These are phyloP conservation scores for Dicrostonyx torquatus DNA, from an alignment of 2,797 vertebrate species.

Conservation along the genomic window DNA sequence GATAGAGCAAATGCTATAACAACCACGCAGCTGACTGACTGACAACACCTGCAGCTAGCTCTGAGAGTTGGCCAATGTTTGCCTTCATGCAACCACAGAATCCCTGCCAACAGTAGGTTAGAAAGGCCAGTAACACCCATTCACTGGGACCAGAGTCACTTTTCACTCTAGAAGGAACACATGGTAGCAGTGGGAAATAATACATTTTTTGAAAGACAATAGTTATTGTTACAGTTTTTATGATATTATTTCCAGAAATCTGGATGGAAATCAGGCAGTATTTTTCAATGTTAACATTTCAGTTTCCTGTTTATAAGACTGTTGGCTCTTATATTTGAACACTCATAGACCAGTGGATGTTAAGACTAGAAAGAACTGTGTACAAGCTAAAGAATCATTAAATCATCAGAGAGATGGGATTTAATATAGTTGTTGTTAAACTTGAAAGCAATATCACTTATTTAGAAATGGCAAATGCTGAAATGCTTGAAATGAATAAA, in stretches of 20 bases:
- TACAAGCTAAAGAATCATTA: not conserved
- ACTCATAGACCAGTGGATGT: not conserved
- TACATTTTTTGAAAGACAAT: not conserved
- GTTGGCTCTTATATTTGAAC: not conserved
- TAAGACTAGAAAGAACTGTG: not conserved
- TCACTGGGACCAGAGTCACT: not conserved
- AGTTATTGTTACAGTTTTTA: not conserved
- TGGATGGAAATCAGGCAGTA: not conserved
- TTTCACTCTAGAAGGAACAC: not conserved
- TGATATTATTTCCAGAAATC: not conserved
- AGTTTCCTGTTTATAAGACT: not conserved
- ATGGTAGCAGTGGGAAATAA: not conserved
- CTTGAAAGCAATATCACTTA: not conserved
- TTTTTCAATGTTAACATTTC: not conserved
- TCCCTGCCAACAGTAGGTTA: not conserved
- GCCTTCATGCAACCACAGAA: not conserved
- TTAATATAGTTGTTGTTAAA: not conserved
- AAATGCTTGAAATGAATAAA: constrained; percentile 19
- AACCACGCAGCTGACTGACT: not conserved
- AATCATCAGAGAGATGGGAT: not conserved
- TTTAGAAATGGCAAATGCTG: not conserved
- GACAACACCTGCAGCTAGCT: not conserved
- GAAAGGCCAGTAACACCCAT: not conserved
- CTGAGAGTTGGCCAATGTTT: not conserved
- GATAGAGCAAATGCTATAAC: not conserved